A percentile compares a stretch with the other conserved stretches of the same genome.
Conservation (phyloP, 1,140 invertebrate species). For the Drosophila tani region DNA sequence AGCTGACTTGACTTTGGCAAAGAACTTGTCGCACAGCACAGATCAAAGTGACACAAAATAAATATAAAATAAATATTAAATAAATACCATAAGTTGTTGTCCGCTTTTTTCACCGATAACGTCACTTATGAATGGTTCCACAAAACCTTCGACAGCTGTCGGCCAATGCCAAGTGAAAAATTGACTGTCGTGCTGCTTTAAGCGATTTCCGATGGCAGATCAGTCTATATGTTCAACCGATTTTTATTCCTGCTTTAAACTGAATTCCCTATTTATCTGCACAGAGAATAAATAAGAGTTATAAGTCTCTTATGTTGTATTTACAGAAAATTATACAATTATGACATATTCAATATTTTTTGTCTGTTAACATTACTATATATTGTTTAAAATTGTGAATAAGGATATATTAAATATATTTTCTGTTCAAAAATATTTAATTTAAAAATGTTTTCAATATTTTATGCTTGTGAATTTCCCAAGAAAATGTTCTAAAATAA, state of each 20-base stretch:
- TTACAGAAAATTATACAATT: too few species aligned
- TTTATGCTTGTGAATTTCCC: too few species aligned
- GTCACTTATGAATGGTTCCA: constrained; percentile 6
- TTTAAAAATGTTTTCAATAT: too few species aligned
- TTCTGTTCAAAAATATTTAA: too few species aligned
- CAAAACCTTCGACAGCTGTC: constrained; percentile 62
- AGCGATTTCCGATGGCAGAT: constrained; percentile 65
- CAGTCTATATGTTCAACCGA: constrained; percentile 3
- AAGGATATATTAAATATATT: too few species aligned
- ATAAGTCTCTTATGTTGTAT: too few species aligned
- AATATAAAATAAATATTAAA: constrained; percentile 63
- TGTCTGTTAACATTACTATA: too few species aligned
- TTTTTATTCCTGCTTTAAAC: background rate
- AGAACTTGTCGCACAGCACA: constrained; percentile 71
- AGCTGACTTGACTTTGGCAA: constrained; percentile 81
- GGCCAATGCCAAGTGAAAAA: constrained; percentile 56
- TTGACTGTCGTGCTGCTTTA: constrained; percentile 58
- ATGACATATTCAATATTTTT: too few species aligned
- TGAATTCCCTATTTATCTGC: background rate
- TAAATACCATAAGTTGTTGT: constrained; percentile 38
- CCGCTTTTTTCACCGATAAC: constrained; percentile 4
- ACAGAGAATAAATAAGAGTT: background rate
- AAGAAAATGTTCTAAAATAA: too few species aligned
- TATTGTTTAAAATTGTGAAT: too few species aligned
- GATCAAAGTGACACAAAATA: constrained; percentile 69